phyloP scores from a whole-genome alignment of 2,888 invertebrate genomes.

The Macrosoma leucophasiata region DNA sequence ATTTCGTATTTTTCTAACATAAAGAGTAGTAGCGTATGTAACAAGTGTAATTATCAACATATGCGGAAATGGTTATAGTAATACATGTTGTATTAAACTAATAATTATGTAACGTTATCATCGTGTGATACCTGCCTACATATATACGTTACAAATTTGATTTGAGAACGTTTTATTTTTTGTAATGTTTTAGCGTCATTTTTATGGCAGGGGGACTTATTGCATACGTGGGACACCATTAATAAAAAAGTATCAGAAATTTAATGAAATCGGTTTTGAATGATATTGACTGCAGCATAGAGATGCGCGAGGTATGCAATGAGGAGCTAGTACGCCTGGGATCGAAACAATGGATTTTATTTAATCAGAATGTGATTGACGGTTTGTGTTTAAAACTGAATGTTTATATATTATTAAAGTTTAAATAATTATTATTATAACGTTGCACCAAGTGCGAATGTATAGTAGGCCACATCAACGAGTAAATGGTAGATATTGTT shows the following conservation, averaged over 20 bases:
- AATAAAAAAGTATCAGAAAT: no score
- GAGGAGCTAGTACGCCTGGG: conserved; percentile 12
- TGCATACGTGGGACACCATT: no score
- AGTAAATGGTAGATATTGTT: conserved; percentile 39
- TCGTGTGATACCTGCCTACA: conserved; percentile 40
- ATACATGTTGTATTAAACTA: conserved; percentile 36
- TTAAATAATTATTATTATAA: conserved; percentile 44
- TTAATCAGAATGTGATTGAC: conserved; percentile 53
- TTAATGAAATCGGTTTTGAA: no score
- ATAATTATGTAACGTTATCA: conserved; percentile 37
- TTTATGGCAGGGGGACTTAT: no score
- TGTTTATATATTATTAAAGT: conserved; percentile 41
- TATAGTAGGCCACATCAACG: conserved; percentile 58
- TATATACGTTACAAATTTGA: conserved; percentile 55
- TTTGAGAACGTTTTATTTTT: conserved; percentile 57
- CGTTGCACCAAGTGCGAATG: conserved; percentile 67
- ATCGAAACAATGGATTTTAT: conserved; percentile 30
- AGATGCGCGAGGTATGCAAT: no score
- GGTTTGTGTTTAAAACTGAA: conserved; percentile 52
- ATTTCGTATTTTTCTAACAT: conserved; percentile 74
- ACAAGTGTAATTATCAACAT: conserved; percentile 58
- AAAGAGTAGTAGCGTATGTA: conserved; percentile 60
- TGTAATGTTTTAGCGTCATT: conserved; percentile 32
- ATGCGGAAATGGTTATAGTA: conserved; percentile 53
- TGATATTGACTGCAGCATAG: no score